phyloP scores from a whole-genome alignment of 2,797 vertebrate genomes.

The Sylvia borin region DNA sequence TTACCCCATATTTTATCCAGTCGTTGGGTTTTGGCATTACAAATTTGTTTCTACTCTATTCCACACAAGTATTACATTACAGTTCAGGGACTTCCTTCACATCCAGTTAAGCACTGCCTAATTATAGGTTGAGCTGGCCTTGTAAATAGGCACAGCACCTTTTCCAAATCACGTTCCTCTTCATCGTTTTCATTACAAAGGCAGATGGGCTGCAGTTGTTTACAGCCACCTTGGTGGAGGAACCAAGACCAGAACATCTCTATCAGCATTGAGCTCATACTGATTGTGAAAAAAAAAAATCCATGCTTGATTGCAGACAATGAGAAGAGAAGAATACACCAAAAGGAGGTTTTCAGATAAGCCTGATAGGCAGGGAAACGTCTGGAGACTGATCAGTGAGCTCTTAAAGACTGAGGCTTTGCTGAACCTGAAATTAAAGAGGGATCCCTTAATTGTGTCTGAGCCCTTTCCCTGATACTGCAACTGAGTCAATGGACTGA shows the following conservation, averaged over 20 bases:
- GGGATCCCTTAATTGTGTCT: not conserved
- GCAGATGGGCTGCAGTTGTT: not conserved
- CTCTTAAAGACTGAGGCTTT: not conserved
- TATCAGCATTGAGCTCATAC: not conserved
- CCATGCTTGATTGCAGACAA: not conserved
- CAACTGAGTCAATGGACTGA: not conserved
- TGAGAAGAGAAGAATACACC: not conserved
- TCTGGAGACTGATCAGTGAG: not conserved
- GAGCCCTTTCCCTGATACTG: not conserved
- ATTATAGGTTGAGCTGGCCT: not conserved
- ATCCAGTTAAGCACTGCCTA: constrained; percentile 1
- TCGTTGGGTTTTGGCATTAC: not conserved
- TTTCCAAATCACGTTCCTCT: not conserved
- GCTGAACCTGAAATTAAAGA: not conserved
- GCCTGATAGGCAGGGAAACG: not conserved
- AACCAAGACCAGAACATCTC: not conserved
- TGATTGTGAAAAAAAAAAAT: not conserved
- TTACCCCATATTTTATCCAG: not conserved
- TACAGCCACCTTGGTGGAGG: not conserved
- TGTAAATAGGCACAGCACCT: not conserved
- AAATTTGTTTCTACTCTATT: not conserved
- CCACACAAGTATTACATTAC: constrained; percentile 2
- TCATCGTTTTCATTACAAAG: not conserved
- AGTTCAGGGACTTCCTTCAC: not conserved
- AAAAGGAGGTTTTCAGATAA: not conserved